Evolutionary conservation across 2,888 invertebrate species (phyloP), one percentile per base, ranked within the genome.

Genomic region (Leptogaster cylindrica): DNA sequence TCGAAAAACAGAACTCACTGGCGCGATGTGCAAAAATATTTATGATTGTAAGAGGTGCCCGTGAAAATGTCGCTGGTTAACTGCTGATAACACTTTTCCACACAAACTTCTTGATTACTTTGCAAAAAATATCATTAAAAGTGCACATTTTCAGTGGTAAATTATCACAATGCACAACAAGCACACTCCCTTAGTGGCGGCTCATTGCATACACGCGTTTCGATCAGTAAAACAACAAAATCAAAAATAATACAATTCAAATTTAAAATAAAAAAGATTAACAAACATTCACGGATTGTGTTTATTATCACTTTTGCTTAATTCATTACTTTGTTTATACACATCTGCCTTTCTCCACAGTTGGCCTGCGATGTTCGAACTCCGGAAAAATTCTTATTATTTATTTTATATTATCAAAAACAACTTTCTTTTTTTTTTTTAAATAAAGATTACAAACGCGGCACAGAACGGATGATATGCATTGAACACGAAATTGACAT

Each of bases 401-500:
- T 27, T 25, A 12, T 7, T 12, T 41, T 41, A 41, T 41, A 41
- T 41, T 8, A 12, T 12, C n/a, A n/a, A n/a, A n/a, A n/a, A n/a
- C n/a, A n/a, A n/a, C 25, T 50, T 50, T 5, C 27, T 50, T n/a
- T 41, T 41, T 10, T 41, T n/a, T 41, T 41, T 12, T 41, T 41
- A 7, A 7, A 12, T 25, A 23, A 33, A 52, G 52, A 52, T 58
- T 41, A 58, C 58, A 41, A 25, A 58, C 58, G 58, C 58, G 41
- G 23, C 58, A 58, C 55, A 58, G 39, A 58, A 23, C 23, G 18
- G 41, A 36, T 58, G 58, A 58, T 58, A 58, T 58, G 58, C 58
- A 41, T 58, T 58, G 41, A 58, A 41, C 58, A 39, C 58, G 14
- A 39, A 41, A 39, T 39, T 58, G 58, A 58, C 58, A 58, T 58